Base-by-base conservation (phyloP, 1,140 invertebrate species). In the Babylonia areolata region DNA sequence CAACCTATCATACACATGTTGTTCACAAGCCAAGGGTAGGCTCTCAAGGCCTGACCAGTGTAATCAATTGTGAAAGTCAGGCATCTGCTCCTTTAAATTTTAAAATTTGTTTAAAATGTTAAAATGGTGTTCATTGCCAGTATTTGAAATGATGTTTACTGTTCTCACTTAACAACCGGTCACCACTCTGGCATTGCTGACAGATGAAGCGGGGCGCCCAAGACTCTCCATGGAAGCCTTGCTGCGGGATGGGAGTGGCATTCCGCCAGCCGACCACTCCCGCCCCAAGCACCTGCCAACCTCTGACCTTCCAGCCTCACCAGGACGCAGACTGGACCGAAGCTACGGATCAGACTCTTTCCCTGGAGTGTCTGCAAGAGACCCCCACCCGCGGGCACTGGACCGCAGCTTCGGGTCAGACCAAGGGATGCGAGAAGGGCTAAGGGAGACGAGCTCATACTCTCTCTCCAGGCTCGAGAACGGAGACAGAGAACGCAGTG, bases 321-420 rank as follows among this genome's bases (percentile, higher is more conserved):
- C 75, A 6, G 17, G 75, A 40, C 75, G 31, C 23, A n/a, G 35
- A 37, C 46, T 54, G 42, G 78, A 80, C 33, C 42, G 78, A 51
- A 80, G 78, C 28, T 80, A 54, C 42, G 78, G 78, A 9, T 80
- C 78, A 5, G 78, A 80, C 46, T 33, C 20, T 11, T 80, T 54
- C 20, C 40, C 83, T 3, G 71, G n/a, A 31, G 39, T 37, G 28
- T 46, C 83, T 51, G 69, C 83, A 28, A 73, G 46, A 58, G 78
- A 80, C 15, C 40, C 78, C 3, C 15, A 54, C 31, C 78, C 51
- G 5, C 78, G 78, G 31, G 71, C 85, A 0, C 77, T 71, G 40
- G 85, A 86, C 33, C 39, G 78, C 37, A 80, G 54, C 77, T 86
- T 79, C 71, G 85, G 85, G 2, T 86, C 85, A 39, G 85, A 86